Evolutionary conservation across 2,797 vertebrate genomes (phyloP).

Genomic region (Oreortyx pictus): DNA sequence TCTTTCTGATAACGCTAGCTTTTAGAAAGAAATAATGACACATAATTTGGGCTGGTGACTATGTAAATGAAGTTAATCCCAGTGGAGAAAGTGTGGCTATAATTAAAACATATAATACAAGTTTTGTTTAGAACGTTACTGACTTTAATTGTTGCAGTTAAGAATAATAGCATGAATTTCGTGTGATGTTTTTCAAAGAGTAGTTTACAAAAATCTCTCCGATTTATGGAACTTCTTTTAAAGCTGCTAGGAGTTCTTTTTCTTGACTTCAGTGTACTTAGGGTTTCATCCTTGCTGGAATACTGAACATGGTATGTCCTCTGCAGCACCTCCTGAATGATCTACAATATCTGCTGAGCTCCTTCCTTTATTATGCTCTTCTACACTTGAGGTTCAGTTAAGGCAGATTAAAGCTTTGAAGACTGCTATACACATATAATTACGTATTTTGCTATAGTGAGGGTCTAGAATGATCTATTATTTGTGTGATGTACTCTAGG

Average conservation of each 20-base stretch:
- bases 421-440: background rate
- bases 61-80: slow-evolving; percentile 1
- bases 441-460: background rate
- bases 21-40: background rate
- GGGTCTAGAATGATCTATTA: background rate
- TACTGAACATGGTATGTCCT: background rate
- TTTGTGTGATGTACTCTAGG: background rate
- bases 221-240: background rate
- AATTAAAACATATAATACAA: background rate
- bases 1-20: background rate
- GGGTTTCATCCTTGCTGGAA: background rate
- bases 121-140: slow-evolving; percentile 32
- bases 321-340: background rate
- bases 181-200: background rate
- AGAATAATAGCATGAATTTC: background rate
- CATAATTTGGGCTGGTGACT: background rate
- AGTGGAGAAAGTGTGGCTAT: background rate
- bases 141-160: slow-evolving; percentile 13
- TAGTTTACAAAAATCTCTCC: background rate
- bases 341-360: background rate
- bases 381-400: background rate
- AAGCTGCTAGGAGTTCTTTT: background rate
- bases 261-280: background rate
- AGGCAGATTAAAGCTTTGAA: background rate
- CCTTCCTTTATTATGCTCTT: background rate